Conservation (phyloP, 1,140 invertebrate species). For the Heliconius himera region DNA sequence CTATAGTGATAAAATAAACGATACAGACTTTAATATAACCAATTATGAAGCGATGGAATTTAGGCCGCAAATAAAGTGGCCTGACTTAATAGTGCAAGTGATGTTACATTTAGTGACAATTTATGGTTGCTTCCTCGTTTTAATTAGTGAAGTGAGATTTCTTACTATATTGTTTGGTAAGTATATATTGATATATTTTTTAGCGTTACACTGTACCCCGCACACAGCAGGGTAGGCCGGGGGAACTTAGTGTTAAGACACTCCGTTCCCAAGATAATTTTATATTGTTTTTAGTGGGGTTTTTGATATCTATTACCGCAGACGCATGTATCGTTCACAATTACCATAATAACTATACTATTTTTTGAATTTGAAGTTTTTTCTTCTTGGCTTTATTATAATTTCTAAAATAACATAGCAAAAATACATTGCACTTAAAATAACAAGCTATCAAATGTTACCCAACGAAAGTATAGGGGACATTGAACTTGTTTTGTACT, state of each 20-base stretch:
- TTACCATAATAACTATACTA: too few relatives aligned
- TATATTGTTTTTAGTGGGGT: too few relatives aligned
- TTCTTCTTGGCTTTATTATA: too few relatives aligned
- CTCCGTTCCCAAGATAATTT: too few relatives aligned
- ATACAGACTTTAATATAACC: constrained; percentile 61
- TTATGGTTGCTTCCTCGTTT: constrained; percentile 86
- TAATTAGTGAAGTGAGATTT: constrained; percentile 84
- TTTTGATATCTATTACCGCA: too few relatives aligned
- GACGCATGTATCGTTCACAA: too few relatives aligned
- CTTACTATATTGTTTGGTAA: constrained; percentile 88
- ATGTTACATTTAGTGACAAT: constrained; percentile 86
- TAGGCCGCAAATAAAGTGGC: constrained; percentile 85
- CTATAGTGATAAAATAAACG: constrained; percentile 52
- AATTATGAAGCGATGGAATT: constrained; percentile 81
- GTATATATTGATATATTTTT: constrained; percentile 54
- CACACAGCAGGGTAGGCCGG: too few relatives aligned
- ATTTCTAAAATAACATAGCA: too few relatives aligned
- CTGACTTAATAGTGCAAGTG: constrained; percentile 85
- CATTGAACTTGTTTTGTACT: not conserved
- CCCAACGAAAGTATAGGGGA: not conserved
- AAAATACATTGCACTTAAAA: too few relatives aligned
- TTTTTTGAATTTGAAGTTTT: too few relatives aligned
- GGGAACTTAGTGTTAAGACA: too few relatives aligned
- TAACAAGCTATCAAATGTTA: not conserved
- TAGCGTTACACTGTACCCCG: not conserved